Base-by-base conservation (phyloP, 2,797 vertebrate species). In the Anniella stebbinsi region DNA sequence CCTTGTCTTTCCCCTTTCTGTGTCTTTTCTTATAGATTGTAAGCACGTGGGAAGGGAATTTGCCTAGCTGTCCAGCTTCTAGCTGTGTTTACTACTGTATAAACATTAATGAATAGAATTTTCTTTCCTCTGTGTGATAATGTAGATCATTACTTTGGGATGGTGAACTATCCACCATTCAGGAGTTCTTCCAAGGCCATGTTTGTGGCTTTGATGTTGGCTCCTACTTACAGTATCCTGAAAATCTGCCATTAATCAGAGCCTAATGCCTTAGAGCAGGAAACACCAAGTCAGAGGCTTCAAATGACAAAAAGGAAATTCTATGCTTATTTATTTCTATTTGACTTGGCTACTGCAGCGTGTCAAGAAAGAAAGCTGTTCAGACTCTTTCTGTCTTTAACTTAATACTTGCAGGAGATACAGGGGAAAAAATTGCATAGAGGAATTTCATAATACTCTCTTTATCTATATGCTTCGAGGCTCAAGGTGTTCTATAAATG, bases 131-230 rank as follows among this genome's bases (percentile, higher is more conserved):
- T 10, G 8, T 3, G 86, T 94, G 78, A 70, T 94, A 88, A 91
- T 82, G 70, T 93, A 92, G 94, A 85, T 88, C 1, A 2, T 60
- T 92, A 38, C 92, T 88, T 67, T 90, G 63, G 25, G 76, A 88
- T 90, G 38, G 73, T 92, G 88, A 91, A 87, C 17, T 85, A 85
- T 88, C 63, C 82, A 57, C 69, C 87, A 73, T 90, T 76, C 70
- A 38, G 33, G 72, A 90, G 38, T 89, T 89, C 84, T 41, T 87
- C 60, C 1, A 67, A 92, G 80, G 2, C 89, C 0, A 0, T 38
- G 88, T 80, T 88, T 89, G 87, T 89, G 91, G 80, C 92, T 94
- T 88, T 94, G 80, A 93, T 89, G 76, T 13, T 6, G 1, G 0
- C 0, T 8, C 18, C 88, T 89, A 90, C 80, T 83, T 30, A 69